Conservation (phyloP, 2,797 vertebrate species). For the Pipistrellus nathusii region DNA sequence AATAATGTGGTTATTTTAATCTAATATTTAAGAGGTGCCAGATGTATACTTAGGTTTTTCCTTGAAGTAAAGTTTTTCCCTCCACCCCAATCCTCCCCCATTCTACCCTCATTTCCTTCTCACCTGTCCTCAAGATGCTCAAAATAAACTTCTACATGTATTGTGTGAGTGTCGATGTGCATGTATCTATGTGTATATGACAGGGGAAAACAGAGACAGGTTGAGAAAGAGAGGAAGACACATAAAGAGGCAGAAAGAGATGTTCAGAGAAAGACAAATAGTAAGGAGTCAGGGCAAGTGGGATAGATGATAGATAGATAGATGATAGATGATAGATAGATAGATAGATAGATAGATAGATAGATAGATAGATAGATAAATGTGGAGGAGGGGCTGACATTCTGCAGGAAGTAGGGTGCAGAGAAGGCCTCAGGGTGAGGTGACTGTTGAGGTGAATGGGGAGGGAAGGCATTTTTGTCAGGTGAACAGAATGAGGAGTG, state of each 20-base stretch:
- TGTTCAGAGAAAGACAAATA: background rate
- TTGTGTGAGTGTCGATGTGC: background rate
- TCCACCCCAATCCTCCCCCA: background rate
- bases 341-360: background rate
- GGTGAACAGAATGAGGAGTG: background rate
- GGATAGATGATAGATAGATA: background rate
- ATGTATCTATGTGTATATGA: background rate
- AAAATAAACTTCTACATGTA: background rate
- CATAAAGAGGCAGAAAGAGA: background rate
- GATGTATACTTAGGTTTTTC: background rate
- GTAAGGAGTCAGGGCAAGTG: background rate
- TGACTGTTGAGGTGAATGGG: background rate
- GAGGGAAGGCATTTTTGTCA: background rate
- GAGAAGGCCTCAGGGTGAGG: rapidly evolving
- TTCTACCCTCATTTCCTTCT: background rate
- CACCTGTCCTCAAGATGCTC: background rate
- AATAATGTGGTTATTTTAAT: background rate
- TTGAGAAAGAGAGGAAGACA: background rate
- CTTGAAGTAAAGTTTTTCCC: background rate
- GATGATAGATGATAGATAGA: background rate
- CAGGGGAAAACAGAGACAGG: background rate
- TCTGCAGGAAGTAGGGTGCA: background rate
- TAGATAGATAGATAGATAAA: background rate
- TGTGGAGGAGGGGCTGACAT: background rate
- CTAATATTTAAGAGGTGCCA: background rate